Evolutionary conservation across 2,888 invertebrate species (phyloP).

Genomic region (Drosophila atroscutellata): DNA sequence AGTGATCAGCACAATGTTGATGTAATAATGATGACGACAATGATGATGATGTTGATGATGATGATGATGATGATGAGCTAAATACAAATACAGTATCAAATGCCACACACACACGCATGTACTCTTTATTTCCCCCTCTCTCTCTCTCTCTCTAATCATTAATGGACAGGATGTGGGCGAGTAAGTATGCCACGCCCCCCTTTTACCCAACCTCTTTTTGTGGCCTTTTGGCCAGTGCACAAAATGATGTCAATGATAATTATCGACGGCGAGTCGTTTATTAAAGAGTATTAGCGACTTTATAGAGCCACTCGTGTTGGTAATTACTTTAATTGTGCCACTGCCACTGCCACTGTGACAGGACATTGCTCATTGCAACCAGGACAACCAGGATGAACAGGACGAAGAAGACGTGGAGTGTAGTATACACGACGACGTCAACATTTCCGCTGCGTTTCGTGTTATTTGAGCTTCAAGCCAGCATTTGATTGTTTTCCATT

Average conservation of each 20-base stretch:
- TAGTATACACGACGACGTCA: constrained; percentile 27
- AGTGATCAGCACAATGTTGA: background rate
- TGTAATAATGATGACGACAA: background rate
- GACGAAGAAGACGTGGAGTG: background rate
- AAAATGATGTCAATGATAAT: constrained; percentile 71
- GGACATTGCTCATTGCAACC: constrained; percentile 8
- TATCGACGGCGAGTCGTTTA: constrained; percentile 51
- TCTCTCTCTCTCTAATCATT: constrained; percentile 27
- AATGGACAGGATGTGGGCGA: constrained; percentile 19
- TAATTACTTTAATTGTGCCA: constrained; percentile 72
- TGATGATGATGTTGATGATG: constrained; percentile 13
- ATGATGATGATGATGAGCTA: constrained; percentile 51
- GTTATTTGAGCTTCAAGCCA: constrained; percentile 23
- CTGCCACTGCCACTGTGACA: constrained; percentile 36
- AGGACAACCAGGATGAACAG: constrained; percentile 11
- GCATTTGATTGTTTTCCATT: constrained; percentile 33
- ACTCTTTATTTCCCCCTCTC: background rate
- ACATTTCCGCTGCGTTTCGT: constrained; percentile 18
- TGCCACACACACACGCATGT: constrained; percentile 50
- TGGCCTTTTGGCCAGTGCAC: constrained; percentile 4
- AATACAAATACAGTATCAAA: constrained; percentile 72
- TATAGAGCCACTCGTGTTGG: constrained; percentile 50
- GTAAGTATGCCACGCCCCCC: constrained; percentile 30
- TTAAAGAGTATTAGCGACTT: constrained; percentile 61
- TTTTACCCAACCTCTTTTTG: background rate